Evolutionary conservation across 2,797 vertebrate species (phyloP).

Genomic region (Miichthys miiuy): DNA sequence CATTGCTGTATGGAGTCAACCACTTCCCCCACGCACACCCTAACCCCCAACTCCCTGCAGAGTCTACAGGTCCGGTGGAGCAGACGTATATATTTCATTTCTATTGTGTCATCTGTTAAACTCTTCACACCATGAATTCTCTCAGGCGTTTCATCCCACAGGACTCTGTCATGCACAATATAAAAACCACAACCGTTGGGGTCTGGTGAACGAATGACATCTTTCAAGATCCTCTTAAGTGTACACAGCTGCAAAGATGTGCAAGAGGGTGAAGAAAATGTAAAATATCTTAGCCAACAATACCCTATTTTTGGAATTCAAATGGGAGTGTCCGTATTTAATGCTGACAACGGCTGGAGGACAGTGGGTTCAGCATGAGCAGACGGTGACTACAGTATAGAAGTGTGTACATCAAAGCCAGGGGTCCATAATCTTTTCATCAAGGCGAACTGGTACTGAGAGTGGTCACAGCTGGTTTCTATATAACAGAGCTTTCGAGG

Average conservation of each 20-base stretch:
- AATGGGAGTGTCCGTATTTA: constrained; percentile 45
- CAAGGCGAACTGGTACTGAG: constrained; percentile 53
- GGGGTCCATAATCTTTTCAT: constrained; percentile 74
- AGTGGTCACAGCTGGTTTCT: constrained; percentile 78
- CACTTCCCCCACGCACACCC: neutral
- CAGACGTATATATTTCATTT: constrained; percentile 78
- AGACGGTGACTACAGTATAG: constrained; percentile 48
- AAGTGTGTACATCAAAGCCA: constrained; percentile 73
- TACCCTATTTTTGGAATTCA: constrained; percentile 62
- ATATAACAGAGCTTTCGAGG: constrained; percentile 51
- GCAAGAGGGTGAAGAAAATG: constrained; percentile 58
- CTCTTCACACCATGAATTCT: constrained; percentile 71
- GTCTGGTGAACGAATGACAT: constrained; percentile 64
- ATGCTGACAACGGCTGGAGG: constrained; percentile 16
- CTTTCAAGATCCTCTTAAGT: constrained; percentile 56
- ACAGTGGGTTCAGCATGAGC: constrained; percentile 37
- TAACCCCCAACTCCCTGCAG: constrained; percentile 17
- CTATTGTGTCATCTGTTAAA: constrained; percentile 82
- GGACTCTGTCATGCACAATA: constrained; percentile 63
- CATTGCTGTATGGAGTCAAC: constrained; percentile 10
- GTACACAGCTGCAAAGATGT: constrained; percentile 71
- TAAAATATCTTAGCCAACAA: constrained; percentile 65
- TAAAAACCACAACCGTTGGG: constrained; percentile 62
- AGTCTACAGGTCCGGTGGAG: constrained; percentile 57
- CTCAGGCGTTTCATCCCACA: constrained; percentile 70